Evolutionary conservation across 2,888 invertebrate species (phyloP).

Genomic region (Acronicta leporina): DNA sequence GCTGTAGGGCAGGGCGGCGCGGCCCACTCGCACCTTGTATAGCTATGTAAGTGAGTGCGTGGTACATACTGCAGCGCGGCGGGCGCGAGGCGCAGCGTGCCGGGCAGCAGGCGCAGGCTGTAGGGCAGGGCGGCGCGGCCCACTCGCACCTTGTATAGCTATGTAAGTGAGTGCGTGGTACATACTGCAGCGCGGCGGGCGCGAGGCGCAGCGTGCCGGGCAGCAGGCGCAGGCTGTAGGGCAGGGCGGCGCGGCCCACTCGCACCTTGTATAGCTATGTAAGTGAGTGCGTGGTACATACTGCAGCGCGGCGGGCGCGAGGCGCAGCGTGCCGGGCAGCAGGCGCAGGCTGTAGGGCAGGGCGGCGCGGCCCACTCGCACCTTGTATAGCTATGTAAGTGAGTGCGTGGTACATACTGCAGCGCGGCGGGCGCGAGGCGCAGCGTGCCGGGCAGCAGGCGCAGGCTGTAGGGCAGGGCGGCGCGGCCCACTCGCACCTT

Average conservation of each 20-base stretch:
- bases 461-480: constrained; percentile 76
- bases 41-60: neutral
- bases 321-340: constrained; percentile 77
- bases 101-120: too few species aligned
- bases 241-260: too few species aligned
- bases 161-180: neutral
- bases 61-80: neutral
- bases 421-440: constrained; percentile 66
- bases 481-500: constrained; percentile 72
- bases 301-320: constrained; percentile 68
- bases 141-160: too few species aligned
- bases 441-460: constrained; percentile 78
- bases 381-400: constrained; percentile 24
- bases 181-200: neutral
- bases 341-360: constrained; percentile 78
- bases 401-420: constrained; percentile 58
- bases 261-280: too few species aligned
- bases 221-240: too few species aligned
- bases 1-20: too few species aligned
- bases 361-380: constrained; percentile 72
- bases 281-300: constrained; percentile 42
- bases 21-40: too few species aligned
- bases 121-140: too few species aligned
- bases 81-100: too few species aligned
- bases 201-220: too few species aligned